Base-by-base conservation (phyloP, 2,113 vertebrate genomes). In the Daphoenositta chrysoptera region DNA sequence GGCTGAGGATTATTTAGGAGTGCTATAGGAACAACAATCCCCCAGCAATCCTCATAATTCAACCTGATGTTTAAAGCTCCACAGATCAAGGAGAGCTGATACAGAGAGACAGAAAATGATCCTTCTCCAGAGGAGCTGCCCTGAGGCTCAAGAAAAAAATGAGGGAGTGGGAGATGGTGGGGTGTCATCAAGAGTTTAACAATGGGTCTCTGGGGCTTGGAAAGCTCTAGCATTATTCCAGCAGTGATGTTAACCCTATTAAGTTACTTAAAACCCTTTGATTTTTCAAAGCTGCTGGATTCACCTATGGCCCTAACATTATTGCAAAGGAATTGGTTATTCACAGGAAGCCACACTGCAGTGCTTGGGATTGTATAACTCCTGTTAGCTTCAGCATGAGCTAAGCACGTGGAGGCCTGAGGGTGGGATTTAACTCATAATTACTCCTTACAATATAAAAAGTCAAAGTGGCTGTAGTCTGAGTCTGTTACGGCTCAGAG, bases 261-360 rank as follows among this genome's bases (percentile, higher is more conserved):
- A 96, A 96, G 81, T 93, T 94, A 63, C 96, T 97, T 96, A 97
- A 97, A 82, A 3, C 69, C 63, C 82, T 97, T 97, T 96, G 96
- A 97, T 96, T 95, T 97, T 66, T 89, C 70, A 77, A 94, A 89
- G 89, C 88, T 78, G 68, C 31, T 93, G 68, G 71, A 72, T 94
- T 96, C 84, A 93, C 92, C 95, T 96, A 81, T 77, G 91, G 93
- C 83, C 85, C 65, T 85, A 68, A 70, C 87, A 72, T 93, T 96
- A 94, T 95, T 94, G 61, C 83, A 58, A n/a, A 90, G 78, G 84
- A 93, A 84, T 33, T 80, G 63, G 27, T 78, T 85, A 8, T 84
- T 94, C 88, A 61, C 69, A 28, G 88, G 89, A 95, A 72, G 94
- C 65, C 81, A 93, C 90, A 81, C 56, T 71, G 48, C 65, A 65